Evolutionary conservation across 2,888 invertebrate species (phyloP).

Genomic region (Callinectes sapidus): DNA sequence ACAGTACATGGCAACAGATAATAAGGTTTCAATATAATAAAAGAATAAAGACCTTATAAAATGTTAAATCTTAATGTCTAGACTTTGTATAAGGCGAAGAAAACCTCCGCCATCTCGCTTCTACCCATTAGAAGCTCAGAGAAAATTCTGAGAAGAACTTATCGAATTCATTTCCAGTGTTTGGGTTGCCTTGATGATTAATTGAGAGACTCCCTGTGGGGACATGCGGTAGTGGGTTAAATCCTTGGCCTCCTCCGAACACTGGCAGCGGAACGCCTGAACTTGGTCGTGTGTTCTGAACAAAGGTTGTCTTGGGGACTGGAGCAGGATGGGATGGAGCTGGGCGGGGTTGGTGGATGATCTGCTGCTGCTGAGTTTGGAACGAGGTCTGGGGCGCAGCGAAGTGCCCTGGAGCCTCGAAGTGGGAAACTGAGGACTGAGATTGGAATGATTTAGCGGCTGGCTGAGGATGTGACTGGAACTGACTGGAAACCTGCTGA

Average conservation of each 20-base stretch:
- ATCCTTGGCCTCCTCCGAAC: neutral
- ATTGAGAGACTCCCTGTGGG: conserved; percentile 63
- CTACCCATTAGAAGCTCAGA: conserved; percentile 31
- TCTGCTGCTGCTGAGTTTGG: neutral
- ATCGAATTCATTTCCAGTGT: conserved; percentile 61
- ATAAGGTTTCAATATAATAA: neutral
- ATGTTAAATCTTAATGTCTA: neutral
- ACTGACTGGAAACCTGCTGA: neutral
- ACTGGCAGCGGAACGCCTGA: neutral
- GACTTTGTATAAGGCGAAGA: neutral
- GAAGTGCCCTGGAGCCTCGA: neutral
- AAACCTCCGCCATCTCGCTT: neutral
- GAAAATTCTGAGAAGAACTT: conserved; percentile 65
- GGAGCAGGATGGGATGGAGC: neutral
- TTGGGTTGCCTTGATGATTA: conserved; percentile 40
- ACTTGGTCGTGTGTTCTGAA: neutral
- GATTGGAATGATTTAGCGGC: conserved; percentile 17
- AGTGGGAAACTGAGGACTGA: neutral
- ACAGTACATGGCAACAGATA: neutral
- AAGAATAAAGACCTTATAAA: neutral
- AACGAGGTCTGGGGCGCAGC: neutral
- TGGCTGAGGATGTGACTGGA: conserved; percentile 28
- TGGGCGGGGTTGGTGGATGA: neutral
- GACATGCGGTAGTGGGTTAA: conserved; percentile 57
- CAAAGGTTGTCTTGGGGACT: neutral